Evolutionary conservation across 2,888 invertebrate species (phyloP).

Genomic region (Macrophya annulata): DNA sequence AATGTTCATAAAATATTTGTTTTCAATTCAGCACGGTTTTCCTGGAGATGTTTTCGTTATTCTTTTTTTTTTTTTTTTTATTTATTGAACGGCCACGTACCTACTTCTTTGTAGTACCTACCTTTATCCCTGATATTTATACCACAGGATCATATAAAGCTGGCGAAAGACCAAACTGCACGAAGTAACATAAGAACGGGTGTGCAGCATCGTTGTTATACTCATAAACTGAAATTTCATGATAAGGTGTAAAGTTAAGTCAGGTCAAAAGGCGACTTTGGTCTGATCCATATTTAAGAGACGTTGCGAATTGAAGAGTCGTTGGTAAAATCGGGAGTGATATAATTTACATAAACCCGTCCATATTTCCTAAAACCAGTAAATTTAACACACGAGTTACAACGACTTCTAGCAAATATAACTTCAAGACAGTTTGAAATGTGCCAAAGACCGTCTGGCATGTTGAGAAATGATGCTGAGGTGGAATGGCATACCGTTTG

Average conservation of each 20-base stretch:
- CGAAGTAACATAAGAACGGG: neutral
- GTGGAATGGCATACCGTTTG: neutral
- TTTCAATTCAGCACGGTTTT: neutral
- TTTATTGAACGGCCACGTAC: slow-evolving; percentile 12
- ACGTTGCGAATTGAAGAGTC: neutral
- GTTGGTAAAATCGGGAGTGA: neutral
- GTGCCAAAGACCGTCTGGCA: neutral
- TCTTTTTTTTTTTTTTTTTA: too few species aligned
- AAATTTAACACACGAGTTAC: neutral
- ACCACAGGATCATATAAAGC: neutral
- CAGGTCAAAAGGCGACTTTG: neutral
- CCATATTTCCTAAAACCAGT: neutral
- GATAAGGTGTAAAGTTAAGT: slow-evolving; percentile 28
- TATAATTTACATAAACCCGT: slow-evolving; percentile 7
- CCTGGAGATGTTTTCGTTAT: neutral
- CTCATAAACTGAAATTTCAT: neutral
- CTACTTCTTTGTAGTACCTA: neutral
- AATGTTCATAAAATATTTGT: neutral
- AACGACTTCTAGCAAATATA: neutral
- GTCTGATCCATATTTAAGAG: neutral
- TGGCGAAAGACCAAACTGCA: neutral
- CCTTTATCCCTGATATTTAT: neutral
- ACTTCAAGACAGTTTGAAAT: slow-evolving; percentile 2
- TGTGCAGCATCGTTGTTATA: neutral
- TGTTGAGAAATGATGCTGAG: slow-evolving; percentile 3